Percentiles rank a stretch among this genome's conserved stretches.
Evolutionary conservation across 1,140 invertebrate species (phyloP).

Genomic region (Macrobrachium nipponense): DNA sequence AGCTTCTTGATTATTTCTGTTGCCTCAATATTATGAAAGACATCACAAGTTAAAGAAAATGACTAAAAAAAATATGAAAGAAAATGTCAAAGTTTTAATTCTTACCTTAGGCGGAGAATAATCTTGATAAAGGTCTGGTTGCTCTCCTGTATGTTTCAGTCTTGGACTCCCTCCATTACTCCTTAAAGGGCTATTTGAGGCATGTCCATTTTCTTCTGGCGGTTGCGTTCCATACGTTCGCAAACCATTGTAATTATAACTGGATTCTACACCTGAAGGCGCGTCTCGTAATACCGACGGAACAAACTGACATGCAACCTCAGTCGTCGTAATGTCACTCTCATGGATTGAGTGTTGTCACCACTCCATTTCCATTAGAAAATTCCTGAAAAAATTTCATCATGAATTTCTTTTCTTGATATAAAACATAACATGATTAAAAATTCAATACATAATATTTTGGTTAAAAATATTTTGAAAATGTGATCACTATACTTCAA

Average conservation of each 20-base stretch:
- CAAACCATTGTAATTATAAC: constrained; percentile 22
- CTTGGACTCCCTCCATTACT: background rate
- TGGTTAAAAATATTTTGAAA: too few relatives aligned
- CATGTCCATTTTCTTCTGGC: constrained; percentile 26
- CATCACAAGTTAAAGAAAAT: background rate
- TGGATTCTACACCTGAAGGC: constrained; percentile 44
- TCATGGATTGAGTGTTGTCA: constrained; percentile 28
- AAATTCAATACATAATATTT: too few relatives aligned
- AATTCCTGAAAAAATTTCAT: constrained; percentile 34
- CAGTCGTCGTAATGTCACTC: background rate
- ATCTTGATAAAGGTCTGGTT: constrained; percentile 38
- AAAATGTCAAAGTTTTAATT: background rate
- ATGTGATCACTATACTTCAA: too few relatives aligned
- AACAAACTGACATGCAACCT: constrained; percentile 55
- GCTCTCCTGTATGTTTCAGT: background rate
- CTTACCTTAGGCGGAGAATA: constrained; percentile 51
- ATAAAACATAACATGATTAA: too few relatives aligned
- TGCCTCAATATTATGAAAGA: background rate
- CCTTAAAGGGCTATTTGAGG: background rate
- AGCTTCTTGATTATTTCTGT: too few relatives aligned
- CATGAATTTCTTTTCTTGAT: too few relatives aligned
- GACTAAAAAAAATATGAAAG: background rate
- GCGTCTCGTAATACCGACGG: constrained; percentile 52
- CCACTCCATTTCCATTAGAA: constrained; percentile 15
- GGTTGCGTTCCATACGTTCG: constrained; percentile 55